Evolutionary conservation across 2,113 vertebrate species (phyloP), one percentile per base, ranked within the genome.

Genomic region (Ardeotis arabs): DNA sequence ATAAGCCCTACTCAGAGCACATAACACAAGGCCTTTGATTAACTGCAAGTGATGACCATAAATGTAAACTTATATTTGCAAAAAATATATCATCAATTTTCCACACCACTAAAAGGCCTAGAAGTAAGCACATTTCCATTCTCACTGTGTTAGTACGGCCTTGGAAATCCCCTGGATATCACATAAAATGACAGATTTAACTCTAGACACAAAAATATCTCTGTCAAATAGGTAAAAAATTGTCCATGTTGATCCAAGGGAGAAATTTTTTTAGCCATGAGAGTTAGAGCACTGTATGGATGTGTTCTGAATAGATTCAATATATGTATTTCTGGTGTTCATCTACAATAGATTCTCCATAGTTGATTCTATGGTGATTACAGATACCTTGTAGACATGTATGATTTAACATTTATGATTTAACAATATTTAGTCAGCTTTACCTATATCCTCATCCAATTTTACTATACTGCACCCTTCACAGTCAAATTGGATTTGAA

Each of bases 401-500:
- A 33, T 68, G 41, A 39, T 67, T 86, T 70, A 67, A 74, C 7
- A 68, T 82, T 78, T 81, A 33, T 68, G 41, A 39, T 67, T 86
- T 70, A 67, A 74, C 12, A 49, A 17, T 2, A 1, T 58, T 67
- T 74, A 87, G 12, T 23, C 76, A 77, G 37, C 50, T 75, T 77
- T 70, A 68, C 11, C 12, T 89, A 47, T 56, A 89, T 87, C 39
- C 17, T 89, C 11, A 82, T 70, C 14, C 22, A 89, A 29, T 90
- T 90, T 74, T 86, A 45, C 47, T 75, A 53, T 33, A 56, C 22
- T 67, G 24, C 15, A 76, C 21, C 53, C 33, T 89, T 94, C 23
- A 47, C 14, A 56, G 39, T 49, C 47, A 74, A 74, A 90, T 19
- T 84, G 17, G 58, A 79, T 76, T 92, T 95, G 68, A 50, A 91